phyloP scores from a whole-genome alignment of 2,113 vertebrate species.

The Syrrhaptes paradoxus region DNA sequence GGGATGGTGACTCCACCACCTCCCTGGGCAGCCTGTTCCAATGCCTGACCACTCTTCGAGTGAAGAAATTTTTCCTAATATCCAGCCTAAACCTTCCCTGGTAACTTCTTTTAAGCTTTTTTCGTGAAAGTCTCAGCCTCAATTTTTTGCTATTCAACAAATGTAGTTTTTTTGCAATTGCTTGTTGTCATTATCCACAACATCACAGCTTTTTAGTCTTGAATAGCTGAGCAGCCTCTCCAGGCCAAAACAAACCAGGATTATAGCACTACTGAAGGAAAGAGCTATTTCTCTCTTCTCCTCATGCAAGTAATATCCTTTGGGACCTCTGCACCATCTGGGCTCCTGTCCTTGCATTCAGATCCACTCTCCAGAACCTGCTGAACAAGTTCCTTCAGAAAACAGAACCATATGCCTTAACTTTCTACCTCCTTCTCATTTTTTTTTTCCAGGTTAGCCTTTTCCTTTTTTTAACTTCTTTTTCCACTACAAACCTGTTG shows the following conservation, averaged over 20 bases:
- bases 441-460: neutral
- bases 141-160: neutral
- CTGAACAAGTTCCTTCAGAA: neutral
- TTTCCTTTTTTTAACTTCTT: neutral
- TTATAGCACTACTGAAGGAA: neutral
- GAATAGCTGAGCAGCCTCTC: neutral
- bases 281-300: neutral
- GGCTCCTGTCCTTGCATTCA: neutral
- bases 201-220: neutral
- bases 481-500: neutral
- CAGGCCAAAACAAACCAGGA: neutral
- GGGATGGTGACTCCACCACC: too few species aligned
- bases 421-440: neutral
- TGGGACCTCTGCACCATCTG: neutral
- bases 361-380: neutral
- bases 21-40: too few species aligned
- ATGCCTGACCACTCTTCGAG: too few species aligned
- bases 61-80: too few species aligned
- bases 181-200: neutral
- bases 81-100: neutral
- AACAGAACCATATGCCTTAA: neutral
- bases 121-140: neutral
- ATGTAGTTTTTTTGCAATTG: neutral
- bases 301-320: neutral
- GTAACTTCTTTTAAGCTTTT: neutral